Evolutionary conservation across 1,140 invertebrate genomes (phyloP).

Genomic region (Paraescarpia echinospica): DNA sequence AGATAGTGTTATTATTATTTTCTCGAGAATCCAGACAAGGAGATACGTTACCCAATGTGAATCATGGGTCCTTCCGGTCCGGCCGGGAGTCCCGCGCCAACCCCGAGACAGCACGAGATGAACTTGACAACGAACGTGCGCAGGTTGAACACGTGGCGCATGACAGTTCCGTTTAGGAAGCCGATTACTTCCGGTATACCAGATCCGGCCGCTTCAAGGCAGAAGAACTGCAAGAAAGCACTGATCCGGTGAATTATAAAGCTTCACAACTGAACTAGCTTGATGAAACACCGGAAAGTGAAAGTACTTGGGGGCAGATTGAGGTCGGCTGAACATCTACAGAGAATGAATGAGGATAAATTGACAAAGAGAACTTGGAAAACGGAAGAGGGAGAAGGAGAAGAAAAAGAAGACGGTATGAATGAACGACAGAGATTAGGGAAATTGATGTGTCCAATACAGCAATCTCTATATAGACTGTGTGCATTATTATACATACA

Average conservation of each 20-base stretch:
- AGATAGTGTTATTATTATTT: not conserved
- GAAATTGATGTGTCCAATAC: too few relatives aligned
- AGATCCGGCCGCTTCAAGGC: conserved; percentile 43
- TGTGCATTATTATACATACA: too few relatives aligned
- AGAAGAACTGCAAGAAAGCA: conserved; percentile 28
- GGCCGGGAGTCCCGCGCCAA: conserved; percentile 44
- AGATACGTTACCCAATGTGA: conserved; percentile 32
- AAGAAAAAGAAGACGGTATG: too few relatives aligned
- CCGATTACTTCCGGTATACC: conserved; percentile 49
- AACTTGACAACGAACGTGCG: conserved; percentile 42
- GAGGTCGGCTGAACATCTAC: too few relatives aligned
- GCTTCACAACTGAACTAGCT: not conserved
- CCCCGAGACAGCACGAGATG: conserved; percentile 41
- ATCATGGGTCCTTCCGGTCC: conserved; percentile 52
- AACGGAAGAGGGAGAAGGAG: too few relatives aligned
- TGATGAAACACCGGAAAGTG: not conserved
- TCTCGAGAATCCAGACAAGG: not conserved
- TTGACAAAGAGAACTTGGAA: too few relatives aligned
- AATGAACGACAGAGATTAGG: too few relatives aligned
- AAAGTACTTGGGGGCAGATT: too few relatives aligned
- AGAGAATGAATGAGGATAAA: too few relatives aligned
- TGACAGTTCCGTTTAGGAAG: conserved; percentile 46
- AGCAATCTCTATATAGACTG: too few relatives aligned
- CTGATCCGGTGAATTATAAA: not conserved
- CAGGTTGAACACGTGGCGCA: conserved; percentile 37